Base-by-base conservation (phyloP, 1,140 invertebrate species). In the Stratiolaelaps scimitus region DNA sequence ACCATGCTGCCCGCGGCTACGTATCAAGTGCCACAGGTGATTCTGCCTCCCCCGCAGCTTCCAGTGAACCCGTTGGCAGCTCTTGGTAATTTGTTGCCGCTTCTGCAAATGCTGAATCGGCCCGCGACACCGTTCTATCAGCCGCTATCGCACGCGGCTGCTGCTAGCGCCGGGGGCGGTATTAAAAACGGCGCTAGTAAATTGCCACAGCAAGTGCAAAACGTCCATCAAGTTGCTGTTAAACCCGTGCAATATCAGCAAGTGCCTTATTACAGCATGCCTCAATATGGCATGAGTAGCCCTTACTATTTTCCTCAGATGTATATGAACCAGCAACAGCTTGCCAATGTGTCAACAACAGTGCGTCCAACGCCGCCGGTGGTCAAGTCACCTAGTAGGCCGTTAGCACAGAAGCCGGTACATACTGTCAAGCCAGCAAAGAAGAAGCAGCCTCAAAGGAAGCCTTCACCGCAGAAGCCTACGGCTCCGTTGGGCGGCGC, bases 61-160 rank as follows among this genome's bases (percentile, higher is more conserved):
- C 23, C 13, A 34, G 15, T 60, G 26, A 60, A 60, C 26, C 53
- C 53, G 53, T 26, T 60, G 23, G 53, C 53, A 26, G 53, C 53
- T 26, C 53, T 60, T 34, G 23, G 15, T 34, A 60, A 60, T 60
- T 23, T 60, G 15, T 17, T 60, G 26, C 53, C 53, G 53, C 20
- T 60, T 29, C 34, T 60, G 34, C 53, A 60, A 23, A 26, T 60
- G n/a, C 53, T 60, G 15, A 60, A 60, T 23, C 15, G 53, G 53
- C 53, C 53, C 1, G 53, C 53, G 5, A 15, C 53, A 23, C 26
- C 23, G 23, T 60, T 60, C 23, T 60, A 60, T 34, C 15, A 26
- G 26, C 26, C 15, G 53, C 23, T 34, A 26, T 34, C 53, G 15
- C 34, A 40, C 5, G 10, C 10, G 34, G 34, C 34, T 6, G 10